These are phyloP conservation scores for Periophthalmodon schlosseri DNA, from an alignment of 2,113 vertebrate species.

Conservation along the genomic window DNA sequence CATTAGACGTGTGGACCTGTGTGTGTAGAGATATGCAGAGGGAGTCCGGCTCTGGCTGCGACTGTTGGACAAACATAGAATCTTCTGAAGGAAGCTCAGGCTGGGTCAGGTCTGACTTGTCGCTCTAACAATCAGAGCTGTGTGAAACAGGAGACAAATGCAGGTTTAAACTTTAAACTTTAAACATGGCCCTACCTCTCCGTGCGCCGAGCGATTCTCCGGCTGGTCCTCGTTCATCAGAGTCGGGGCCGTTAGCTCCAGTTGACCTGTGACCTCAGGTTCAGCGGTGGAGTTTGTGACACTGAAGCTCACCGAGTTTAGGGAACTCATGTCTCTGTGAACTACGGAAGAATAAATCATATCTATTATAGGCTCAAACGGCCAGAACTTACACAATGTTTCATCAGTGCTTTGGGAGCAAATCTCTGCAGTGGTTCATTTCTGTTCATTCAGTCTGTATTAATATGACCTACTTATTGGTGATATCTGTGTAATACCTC, in stretches of 20 bases:
- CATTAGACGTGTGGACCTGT: constrained; percentile 40
- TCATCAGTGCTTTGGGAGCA: background rate
- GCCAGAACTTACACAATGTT: background rate
- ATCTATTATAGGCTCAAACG: background rate
- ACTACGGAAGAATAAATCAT: constrained; percentile 13
- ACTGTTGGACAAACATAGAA: constrained; percentile 66
- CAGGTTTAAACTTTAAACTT: background rate
- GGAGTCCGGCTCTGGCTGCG: constrained; percentile 35
- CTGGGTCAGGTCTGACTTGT: constrained; percentile 32
- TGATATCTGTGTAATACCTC: no score
- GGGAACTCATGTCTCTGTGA: constrained; percentile 20
- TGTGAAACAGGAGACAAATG: background rate
- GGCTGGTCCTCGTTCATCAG: background rate
- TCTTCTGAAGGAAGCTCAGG: constrained; percentile 70
- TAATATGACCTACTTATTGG: no score
- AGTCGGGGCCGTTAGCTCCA: background rate
- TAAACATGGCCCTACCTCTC: constrained; percentile 26
- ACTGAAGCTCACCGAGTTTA: constrained; percentile 26
- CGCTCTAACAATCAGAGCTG: constrained; percentile 47
- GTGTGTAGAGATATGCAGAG: constrained; percentile 44
- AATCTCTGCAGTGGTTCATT: background rate
- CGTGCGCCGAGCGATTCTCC: constrained; percentile 25
- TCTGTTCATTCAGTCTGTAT: background rate
- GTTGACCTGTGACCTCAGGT: constrained; percentile 16
- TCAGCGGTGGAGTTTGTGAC: constrained; percentile 31